Conservation (phyloP, 30 jellyfish, hydroid and myxozoan species). For the Hydra vulgaris region DNA sequence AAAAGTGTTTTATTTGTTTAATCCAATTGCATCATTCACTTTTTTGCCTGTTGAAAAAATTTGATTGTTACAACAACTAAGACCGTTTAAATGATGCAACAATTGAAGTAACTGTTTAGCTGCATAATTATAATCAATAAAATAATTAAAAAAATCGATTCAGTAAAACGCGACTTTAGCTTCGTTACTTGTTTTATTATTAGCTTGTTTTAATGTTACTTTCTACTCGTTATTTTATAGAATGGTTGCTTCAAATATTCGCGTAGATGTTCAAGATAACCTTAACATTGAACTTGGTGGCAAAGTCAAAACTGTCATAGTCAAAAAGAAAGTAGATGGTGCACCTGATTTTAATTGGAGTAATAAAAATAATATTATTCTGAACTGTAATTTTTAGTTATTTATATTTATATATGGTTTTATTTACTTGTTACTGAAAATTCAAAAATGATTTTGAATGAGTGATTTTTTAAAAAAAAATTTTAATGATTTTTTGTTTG, state of each 20-base stretch:
- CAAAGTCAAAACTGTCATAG: conserved; percentile 37
- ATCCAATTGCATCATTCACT: too few relatives aligned
- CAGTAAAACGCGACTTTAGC: too few relatives aligned
- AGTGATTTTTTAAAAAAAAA: background rate
- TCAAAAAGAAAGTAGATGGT: conserved; percentile 16
- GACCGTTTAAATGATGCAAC: too few relatives aligned
- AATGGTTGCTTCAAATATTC: conserved; percentile 20
- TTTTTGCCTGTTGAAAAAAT: too few relatives aligned
- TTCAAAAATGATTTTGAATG: background rate
- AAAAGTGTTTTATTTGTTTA: too few relatives aligned
- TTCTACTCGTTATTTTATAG: conserved; percentile 23
- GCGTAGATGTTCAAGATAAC: conserved; percentile 55
- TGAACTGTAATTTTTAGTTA: background rate
- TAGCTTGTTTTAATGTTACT: too few relatives aligned
- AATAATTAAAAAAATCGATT: too few relatives aligned
- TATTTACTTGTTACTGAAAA: background rate
- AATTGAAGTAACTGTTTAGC: too few relatives aligned
- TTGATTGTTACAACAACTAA: too few relatives aligned
- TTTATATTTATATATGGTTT: background rate
- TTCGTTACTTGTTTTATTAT: too few relatives aligned
- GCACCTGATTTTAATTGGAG: conserved; percentile 30
- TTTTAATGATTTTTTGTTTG: too few relatives aligned
- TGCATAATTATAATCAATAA: too few relatives aligned
- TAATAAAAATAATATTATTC: conserved; percentile 16
- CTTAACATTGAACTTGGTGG: conserved; percentile 66